Conservation (phyloP, 1,140 invertebrate genomes). For the Aphelenchoides fujianensis region DNA sequence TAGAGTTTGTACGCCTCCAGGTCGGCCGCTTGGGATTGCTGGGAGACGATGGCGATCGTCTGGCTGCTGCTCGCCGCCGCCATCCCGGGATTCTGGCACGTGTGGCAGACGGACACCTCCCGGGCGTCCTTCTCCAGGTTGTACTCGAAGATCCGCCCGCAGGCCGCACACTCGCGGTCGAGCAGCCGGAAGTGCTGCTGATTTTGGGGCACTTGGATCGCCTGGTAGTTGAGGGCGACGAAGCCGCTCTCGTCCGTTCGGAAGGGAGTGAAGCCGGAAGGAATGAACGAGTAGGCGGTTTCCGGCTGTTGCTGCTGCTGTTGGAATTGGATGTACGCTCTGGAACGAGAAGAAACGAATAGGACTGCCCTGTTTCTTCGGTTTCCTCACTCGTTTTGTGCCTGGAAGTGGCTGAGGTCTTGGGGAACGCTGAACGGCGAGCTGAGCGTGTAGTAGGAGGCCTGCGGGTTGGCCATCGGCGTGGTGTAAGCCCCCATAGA, state of each 20-base stretch:
- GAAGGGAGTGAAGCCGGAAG: slow-evolving; percentile 16
- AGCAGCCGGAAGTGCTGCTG: neutral
- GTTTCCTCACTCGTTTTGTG: slow-evolving; percentile 21
- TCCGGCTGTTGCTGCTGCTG: slow-evolving; percentile 16
- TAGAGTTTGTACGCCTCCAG: slow-evolving; percentile 15
- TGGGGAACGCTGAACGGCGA: slow-evolving; percentile 19
- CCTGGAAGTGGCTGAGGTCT: slow-evolving; percentile 29
- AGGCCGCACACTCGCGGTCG: slow-evolving; percentile 36
- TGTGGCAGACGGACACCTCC: slow-evolving; percentile 32
- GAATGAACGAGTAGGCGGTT: slow-evolving; percentile 11
- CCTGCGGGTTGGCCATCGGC: slow-evolving; percentile 6
- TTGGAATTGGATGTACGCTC: slow-evolving; percentile 29
- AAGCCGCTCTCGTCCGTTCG: slow-evolving; percentile 17
- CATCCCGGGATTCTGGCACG: slow-evolving; percentile 19
- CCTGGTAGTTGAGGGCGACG: slow-evolving; percentile 7
- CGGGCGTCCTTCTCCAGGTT: slow-evolving; percentile 32
- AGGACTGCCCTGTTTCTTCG: neutral
- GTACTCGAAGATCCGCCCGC: slow-evolving; percentile 31
- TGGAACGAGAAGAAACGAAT: neutral
- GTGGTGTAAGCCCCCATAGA: neutral
- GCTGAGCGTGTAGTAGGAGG: slow-evolving; percentile 19
- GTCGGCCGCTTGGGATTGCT: slow-evolving; percentile 1
- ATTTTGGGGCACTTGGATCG: slow-evolving; percentile 16
- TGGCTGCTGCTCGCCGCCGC: neutral
- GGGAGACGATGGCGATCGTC: neutral